These are phyloP conservation scores for Irena cyanogastra DNA, from an alignment of 2,113 vertebrate species.

Conservation along the genomic window DNA sequence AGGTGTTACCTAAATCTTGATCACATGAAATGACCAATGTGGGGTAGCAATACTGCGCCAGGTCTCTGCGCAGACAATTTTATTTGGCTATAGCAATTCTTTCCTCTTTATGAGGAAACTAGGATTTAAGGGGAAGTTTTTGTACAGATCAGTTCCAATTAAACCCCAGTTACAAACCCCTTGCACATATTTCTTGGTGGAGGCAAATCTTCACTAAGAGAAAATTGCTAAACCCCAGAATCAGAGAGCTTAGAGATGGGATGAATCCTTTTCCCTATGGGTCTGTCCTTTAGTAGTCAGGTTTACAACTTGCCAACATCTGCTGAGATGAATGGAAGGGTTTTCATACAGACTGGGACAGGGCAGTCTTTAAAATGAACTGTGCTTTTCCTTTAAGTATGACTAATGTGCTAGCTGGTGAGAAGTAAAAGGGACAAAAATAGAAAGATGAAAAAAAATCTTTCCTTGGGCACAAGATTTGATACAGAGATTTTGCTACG, in stretches of 20 bases:
- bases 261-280: neutral
- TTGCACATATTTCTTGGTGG: neutral
- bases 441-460: neutral
- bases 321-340: neutral
- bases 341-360: neutral
- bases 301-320: neutral
- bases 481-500: neutral
- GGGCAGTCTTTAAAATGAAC: neutral
- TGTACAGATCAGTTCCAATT: neutral
- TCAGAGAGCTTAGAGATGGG: neutral
- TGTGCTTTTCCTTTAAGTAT: neutral
- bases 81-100: neutral
- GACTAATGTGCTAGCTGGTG: neutral
- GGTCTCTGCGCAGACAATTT: neutral
- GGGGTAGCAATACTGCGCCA: neutral
- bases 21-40: neutral
- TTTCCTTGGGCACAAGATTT: neutral
- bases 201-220: neutral
- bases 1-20: neutral
- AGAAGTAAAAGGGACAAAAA: neutral
- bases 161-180: neutral
- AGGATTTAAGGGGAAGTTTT: neutral
- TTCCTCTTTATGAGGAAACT: neutral
- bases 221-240: neutral
- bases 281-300: neutral